Evolutionary conservation across 1,140 invertebrate genomes (phyloP).

Genomic region (Heliconius congener): DNA sequence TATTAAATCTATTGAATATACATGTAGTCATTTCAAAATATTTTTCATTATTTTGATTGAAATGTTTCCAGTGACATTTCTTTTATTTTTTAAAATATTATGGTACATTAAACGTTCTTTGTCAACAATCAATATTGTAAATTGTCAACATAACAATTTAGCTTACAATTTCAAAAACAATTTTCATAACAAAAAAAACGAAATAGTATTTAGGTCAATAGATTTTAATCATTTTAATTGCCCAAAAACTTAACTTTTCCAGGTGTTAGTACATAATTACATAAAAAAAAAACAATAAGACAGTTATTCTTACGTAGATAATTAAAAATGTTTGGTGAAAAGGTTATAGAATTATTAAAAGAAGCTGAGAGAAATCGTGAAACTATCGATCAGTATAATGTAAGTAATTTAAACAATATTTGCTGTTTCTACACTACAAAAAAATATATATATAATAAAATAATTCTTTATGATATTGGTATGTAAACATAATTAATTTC

Average conservation of each 20-base stretch:
- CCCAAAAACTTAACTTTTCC: neutral
- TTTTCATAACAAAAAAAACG: neutral
- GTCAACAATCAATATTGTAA: neutral
- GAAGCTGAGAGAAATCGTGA: slow-evolving; percentile 69
- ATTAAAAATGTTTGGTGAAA: slow-evolving; percentile 68
- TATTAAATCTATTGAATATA: neutral
- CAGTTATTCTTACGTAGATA: neutral
- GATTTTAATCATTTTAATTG: neutral
- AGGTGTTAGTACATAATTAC: too few relatives aligned
- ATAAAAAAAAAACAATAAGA: too few relatives aligned
- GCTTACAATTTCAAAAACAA: neutral
- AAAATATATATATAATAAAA: slow-evolving; percentile 29
- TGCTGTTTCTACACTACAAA: neutral
- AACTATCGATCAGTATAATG: slow-evolving; percentile 69
- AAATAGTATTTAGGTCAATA: neutral
- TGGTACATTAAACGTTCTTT: neutral
- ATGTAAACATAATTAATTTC: slow-evolving; percentile 38
- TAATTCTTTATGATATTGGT: neutral
- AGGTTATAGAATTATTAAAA: slow-evolving; percentile 72
- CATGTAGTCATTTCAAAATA: neutral
- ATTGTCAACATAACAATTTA: neutral
- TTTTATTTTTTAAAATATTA: too few relatives aligned
- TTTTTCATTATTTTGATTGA: too few relatives aligned
- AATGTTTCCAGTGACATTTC: too few relatives aligned
- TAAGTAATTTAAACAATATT: slow-evolving; percentile 39